Conservation (phyloP, 1,140 invertebrate species). For the Drosophila grimshawi region DNA sequence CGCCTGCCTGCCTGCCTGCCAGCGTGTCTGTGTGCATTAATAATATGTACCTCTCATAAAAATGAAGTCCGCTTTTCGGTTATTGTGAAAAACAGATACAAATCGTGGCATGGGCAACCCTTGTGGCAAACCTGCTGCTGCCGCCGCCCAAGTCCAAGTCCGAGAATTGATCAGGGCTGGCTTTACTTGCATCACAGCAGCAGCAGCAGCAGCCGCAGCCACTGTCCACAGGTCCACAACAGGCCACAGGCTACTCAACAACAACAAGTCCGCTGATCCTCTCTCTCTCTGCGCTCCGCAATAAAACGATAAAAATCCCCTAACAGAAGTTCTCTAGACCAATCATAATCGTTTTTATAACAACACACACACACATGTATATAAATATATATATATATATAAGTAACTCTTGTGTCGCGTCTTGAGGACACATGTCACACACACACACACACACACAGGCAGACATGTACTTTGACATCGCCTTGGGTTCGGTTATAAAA, state of each 20-base stretch:
- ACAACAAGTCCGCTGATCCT: conserved; percentile 43
- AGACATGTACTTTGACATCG: conserved; percentile 1
- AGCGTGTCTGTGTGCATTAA: conserved; percentile 50
- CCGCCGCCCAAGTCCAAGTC: not conserved
- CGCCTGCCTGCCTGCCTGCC: too few relatives aligned
- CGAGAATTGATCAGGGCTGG: not conserved
- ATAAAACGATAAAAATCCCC: conserved; percentile 75
- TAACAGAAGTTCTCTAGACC: conserved; percentile 66
- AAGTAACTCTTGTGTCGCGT: conserved; percentile 14
- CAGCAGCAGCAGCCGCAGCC: conserved; percentile 22
- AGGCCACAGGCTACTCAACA: too few relatives aligned
- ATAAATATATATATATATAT: too few relatives aligned
- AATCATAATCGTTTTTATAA: conserved; percentile 83
- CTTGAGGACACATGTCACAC: conserved; percentile 38
- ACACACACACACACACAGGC: conserved; percentile 45
- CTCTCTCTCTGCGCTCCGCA: conserved; percentile 20
- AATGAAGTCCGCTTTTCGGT: conserved; percentile 64
- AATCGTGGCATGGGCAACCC: conserved; percentile 50
- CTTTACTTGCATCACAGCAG: conserved; percentile 63
- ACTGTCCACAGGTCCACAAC: conserved; percentile 19
- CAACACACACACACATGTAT: conserved; percentile 26
- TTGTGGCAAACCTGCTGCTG: conserved; percentile 61
- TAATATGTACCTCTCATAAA: conserved; percentile 57
- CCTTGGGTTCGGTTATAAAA: conserved; percentile 72
- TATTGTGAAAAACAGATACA: not conserved